Conservation (phyloP, 2,797 vertebrate species). For the Peromyscus melanophrys region DNA sequence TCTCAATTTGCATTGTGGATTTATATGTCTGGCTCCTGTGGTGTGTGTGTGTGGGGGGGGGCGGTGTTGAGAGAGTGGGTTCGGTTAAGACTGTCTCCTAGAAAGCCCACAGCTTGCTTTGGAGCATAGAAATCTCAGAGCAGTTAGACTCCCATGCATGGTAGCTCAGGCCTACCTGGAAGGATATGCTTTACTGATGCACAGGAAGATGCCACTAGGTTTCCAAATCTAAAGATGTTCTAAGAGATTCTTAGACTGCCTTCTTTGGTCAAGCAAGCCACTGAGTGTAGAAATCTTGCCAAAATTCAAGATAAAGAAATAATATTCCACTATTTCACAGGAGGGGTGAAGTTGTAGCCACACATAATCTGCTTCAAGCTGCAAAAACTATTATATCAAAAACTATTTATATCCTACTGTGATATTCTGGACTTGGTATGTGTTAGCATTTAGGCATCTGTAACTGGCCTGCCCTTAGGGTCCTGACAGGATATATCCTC, state of each 20-base stretch:
- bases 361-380: background rate
- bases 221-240: conserved; percentile 1
- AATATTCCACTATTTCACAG: background rate
- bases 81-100: background rate
- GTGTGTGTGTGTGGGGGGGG: too few relatives aligned
- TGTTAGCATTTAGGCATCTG: too few relatives aligned
- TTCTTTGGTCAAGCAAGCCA: conserved; percentile 26
- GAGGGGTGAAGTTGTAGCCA: conserved; percentile 13
- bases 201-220: conserved; percentile 8
- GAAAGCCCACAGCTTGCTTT: background rate
- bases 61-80: background rate
- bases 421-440: background rate
- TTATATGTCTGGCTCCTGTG: background rate
- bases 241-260: background rate
- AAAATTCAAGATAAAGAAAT: conserved; percentile 42
- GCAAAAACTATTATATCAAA: background rate
- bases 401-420: background rate
- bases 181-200: conserved; percentile 22
- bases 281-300: background rate
- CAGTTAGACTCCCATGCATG: background rate
- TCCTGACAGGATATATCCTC: too few relatives aligned
- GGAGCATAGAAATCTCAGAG: background rate
- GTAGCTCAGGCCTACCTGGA: background rate
- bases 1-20: background rate
- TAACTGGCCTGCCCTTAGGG: too few relatives aligned